Base-by-base conservation (phyloP, 2,888 invertebrate genomes). In the Lasioglossum figueresi region DNA sequence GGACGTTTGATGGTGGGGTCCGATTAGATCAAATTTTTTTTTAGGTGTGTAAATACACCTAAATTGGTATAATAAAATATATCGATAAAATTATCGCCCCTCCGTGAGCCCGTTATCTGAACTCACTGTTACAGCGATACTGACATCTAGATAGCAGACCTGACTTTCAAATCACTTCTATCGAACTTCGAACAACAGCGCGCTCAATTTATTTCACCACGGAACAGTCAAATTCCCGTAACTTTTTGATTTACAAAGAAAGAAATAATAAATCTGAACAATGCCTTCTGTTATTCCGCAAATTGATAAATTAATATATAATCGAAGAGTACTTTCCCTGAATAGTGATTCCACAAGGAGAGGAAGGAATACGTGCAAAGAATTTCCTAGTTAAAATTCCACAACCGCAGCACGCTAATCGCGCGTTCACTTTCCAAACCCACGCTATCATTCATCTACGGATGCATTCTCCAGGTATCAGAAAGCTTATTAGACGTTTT, bases 61-160 rank as follows among this genome's bases (percentile, higher is more conserved):
- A n/a, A n/a, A n/a, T n/a, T n/a, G n/a, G n/a, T n/a, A n/a, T n/a
- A n/a, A n/a, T n/a, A n/a, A n/a, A n/a, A n/a, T n/a, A n/a, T n/a
- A n/a, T n/a, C n/a, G n/a, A n/a, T n/a, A n/a, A n/a, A n/a, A 80
- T 79, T 31, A 79, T 14, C 48, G 81, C 63, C 16, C 37, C 31
- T n/a, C 16, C 23, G 14, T 27, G 40, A 37, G 56, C 31, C 19
- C 8, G 59, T 71, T 79, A 76, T 56, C 48, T 59, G n/a, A 79
- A 83, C 78, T 84, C 80, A 68, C 40, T 52, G 76, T 19, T 83
- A 70, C 23, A 27, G n/a, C 34, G 23, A 23, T n/a, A 19, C 5
- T 27, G 19, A 45, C 34, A 27, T 27, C 5, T 16, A 31, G 34
- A 37, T 31, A 23, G 5, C n/a, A n/a, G 34, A 34, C 3, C 23